A percentile compares a stretch with the other conserved stretches of the same genome.
Conservation (phyloP, 2,888 invertebrate species). For the Diloba caeruleocephala region DNA sequence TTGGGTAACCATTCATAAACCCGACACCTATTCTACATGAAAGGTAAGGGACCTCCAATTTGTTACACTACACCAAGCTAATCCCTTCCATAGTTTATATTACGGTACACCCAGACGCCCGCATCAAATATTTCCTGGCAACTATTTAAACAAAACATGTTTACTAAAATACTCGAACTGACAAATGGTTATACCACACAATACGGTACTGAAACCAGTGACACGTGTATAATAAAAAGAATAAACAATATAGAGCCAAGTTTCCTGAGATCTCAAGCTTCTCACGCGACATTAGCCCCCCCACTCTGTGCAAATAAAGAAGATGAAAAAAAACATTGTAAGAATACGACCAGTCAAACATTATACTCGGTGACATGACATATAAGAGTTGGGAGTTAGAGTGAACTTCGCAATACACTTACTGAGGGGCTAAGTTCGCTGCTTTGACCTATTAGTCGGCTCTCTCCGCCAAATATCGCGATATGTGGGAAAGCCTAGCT, state of each 20-base stretch:
- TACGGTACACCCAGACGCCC: conserved; percentile 26
- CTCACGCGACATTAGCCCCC: conserved; percentile 56
- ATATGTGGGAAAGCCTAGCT: conserved; percentile 64
- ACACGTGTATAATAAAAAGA: conserved; percentile 55
- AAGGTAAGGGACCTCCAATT: conserved; percentile 42
- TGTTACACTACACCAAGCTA: conserved; percentile 30
- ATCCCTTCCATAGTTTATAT: conserved; percentile 39
- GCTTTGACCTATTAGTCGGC: conserved; percentile 71
- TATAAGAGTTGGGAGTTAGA: conserved; percentile 62
- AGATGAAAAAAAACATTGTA: conserved; percentile 55
- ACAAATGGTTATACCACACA: conserved; percentile 27
- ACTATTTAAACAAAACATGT: conserved; percentile 35
- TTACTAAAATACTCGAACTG: conserved; percentile 31
- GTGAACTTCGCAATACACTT: conserved; percentile 76
- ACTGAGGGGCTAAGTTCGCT: conserved; percentile 66
- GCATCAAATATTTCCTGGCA: conserved; percentile 19
- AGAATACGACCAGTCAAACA: conserved; percentile 55
- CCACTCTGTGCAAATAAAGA: conserved; percentile 54
- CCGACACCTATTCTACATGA: conserved; percentile 42
- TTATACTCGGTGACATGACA: conserved; percentile 54
- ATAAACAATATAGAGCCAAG: conserved; percentile 58
- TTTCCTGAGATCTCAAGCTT: conserved; percentile 44
- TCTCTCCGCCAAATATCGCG: conserved; percentile 68
- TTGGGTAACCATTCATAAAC: conserved; percentile 37
- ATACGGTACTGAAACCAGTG: conserved; percentile 27